Evolutionary conservation across 2,113 vertebrate species (phyloP).

Genomic region (Ptilorrhoa leucosticta): DNA sequence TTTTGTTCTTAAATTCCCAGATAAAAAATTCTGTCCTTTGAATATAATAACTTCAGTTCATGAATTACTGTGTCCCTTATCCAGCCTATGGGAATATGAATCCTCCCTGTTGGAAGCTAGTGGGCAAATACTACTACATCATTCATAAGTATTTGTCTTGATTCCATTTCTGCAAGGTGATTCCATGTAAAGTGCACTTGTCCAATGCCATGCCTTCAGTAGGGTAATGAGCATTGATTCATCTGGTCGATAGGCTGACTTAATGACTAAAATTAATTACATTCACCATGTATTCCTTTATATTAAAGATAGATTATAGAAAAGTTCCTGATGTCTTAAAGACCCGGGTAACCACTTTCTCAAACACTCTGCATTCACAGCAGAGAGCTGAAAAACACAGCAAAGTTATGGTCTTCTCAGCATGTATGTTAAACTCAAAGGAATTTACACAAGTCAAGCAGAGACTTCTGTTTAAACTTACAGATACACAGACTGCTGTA

Average conservation of each 20-base stretch:
- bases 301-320: not conserved
- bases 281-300: not conserved
- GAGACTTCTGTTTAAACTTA: not conserved
- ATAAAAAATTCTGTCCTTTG: not conserved
- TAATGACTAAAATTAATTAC: not conserved
- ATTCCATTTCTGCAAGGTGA: not conserved
- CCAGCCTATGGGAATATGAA: not conserved
- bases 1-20: not conserved
- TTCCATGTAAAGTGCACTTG: not conserved
- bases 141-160: not conserved
- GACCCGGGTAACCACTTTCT: not conserved
- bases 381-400: not conserved
- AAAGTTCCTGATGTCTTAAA: not conserved
- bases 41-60: not conserved
- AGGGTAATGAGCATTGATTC: not conserved
- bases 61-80: not conserved
- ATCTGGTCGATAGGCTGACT: not conserved
- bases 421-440: not conserved
- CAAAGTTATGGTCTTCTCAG: not conserved
- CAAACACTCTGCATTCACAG: not conserved
- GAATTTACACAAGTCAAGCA: not conserved
- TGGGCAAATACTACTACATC: not conserved
- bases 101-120: not conserved
- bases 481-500: not conserved
- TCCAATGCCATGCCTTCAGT: not conserved